A percentile compares a stretch with the other conserved stretches of the same genome.
Conservation (phyloP, 2,113 vertebrate species). For the Podilymbus podiceps region DNA sequence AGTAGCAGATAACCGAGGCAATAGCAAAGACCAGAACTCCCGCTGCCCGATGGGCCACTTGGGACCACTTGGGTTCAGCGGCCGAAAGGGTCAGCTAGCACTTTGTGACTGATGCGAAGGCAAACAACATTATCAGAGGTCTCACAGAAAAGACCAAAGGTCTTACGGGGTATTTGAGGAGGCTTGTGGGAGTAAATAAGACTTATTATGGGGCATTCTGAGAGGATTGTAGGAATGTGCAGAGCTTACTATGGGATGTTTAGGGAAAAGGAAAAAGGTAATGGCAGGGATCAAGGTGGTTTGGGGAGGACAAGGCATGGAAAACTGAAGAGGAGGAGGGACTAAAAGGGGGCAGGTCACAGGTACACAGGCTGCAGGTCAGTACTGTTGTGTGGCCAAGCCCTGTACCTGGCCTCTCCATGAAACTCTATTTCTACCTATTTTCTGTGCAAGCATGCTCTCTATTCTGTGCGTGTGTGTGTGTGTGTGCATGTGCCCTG, state of each 20-base stretch:
- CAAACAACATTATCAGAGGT: neutral
- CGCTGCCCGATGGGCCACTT: fast-evolving
- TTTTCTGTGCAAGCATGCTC: neutral
- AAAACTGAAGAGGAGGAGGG: neutral
- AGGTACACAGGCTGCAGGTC: neutral
- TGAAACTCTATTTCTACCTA: neutral
- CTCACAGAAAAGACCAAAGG: neutral
- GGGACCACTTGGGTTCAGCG: neutral
- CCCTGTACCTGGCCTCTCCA: neutral
- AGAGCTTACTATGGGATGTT: neutral
- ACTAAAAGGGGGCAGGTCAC: neutral
- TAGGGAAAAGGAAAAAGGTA: neutral
- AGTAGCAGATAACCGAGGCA: neutral
- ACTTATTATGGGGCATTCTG: neutral
- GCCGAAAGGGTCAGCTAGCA: neutral
- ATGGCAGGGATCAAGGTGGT: neutral
- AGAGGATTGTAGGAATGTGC: neutral
- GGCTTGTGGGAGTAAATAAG: neutral
- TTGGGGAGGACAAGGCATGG: neutral
- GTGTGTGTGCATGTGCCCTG: neutral
- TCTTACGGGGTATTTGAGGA: neutral
- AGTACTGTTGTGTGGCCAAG: neutral
- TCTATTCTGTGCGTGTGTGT: neutral
- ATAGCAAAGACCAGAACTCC: neutral
- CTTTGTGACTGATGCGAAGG: neutral